Conservation (phyloP, 2,797 vertebrate species). For the Lagocephalus sceleratus region DNA sequence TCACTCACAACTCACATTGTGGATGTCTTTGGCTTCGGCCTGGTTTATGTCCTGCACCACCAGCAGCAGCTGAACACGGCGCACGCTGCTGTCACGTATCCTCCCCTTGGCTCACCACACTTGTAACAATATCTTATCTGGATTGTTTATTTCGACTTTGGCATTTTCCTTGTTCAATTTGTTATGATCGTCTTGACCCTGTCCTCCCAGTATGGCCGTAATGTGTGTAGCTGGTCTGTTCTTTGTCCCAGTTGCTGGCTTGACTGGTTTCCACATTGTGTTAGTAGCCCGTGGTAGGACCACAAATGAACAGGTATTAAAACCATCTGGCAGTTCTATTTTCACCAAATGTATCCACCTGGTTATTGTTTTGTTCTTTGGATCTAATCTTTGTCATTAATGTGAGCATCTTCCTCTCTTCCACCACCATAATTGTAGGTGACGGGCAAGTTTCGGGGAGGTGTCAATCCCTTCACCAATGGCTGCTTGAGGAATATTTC, state of each 20-base stretch:
- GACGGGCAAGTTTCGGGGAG: constrained; percentile 96
- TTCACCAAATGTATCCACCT: not conserved
- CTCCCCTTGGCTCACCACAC: constrained; percentile 55
- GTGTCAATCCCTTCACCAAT: constrained; percentile 95
- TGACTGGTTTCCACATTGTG: constrained; percentile 96
- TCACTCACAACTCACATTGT: constrained; percentile 94
- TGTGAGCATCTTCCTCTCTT: not conserved
- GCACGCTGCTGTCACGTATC: constrained; percentile 94
- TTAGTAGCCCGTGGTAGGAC: constrained; percentile 95
- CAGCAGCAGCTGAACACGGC: constrained; percentile 85
- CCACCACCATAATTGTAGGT: constrained; percentile 72
- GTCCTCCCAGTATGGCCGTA: constrained; percentile 86
- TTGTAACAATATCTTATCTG: constrained; percentile 2
- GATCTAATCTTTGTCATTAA: no score
- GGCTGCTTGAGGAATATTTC: constrained; percentile 92
- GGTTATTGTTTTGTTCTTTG: not conserved
- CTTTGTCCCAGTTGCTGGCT: constrained; percentile 93
- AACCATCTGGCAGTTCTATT: no score
- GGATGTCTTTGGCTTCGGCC: constrained; percentile 90
- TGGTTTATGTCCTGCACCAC: constrained; percentile 90
- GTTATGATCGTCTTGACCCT: constrained; percentile 47
- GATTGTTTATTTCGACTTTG: not conserved
- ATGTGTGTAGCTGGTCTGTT: constrained; percentile 97
- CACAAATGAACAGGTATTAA: constrained; percentile 92
- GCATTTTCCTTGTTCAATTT: not conserved